These are phyloP conservation scores for Pollenia amentaria DNA, from an alignment of 2,888 invertebrate genomes.

Conservation along the genomic window DNA sequence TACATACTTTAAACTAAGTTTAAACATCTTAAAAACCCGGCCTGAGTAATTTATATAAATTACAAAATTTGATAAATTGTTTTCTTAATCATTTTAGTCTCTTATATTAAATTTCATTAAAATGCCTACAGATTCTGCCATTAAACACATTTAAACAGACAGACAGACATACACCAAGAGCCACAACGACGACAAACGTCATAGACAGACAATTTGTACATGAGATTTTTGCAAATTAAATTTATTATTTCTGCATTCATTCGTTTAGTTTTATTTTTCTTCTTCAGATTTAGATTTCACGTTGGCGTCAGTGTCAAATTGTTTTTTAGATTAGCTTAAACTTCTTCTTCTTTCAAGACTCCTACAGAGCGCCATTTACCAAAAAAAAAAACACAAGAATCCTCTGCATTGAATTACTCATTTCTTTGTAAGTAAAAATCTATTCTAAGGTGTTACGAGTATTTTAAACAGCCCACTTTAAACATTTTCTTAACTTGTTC, in stretches of 20 bases:
- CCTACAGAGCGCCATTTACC: constrained; percentile 54
- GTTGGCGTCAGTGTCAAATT: constrained; percentile 73
- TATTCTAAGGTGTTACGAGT: constrained; percentile 49
- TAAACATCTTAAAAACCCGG: too few relatives aligned
- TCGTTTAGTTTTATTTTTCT: constrained; percentile 1
- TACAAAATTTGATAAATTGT: constrained; percentile 40
- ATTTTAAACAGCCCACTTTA: constrained; percentile 53
- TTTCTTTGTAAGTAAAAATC: constrained; percentile 16
- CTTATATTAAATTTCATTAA: constrained; percentile 33
- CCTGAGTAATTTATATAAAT: constrained; percentile 8
- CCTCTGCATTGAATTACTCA: constrained; percentile 44
- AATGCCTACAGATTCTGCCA: constrained; percentile 39
- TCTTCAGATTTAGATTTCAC: constrained; percentile 19
- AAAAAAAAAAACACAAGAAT: not conserved
- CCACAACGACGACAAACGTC: constrained; percentile 16
- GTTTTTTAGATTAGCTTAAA: constrained; percentile 56
- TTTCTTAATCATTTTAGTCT: constrained; percentile 1
- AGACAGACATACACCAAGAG: constrained; percentile 5
- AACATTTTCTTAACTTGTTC: constrained; percentile 5
- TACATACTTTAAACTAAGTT: too few relatives aligned
- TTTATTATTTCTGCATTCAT: constrained; percentile 42
- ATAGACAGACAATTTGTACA: constrained; percentile 31
- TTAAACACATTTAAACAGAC: constrained; percentile 2
- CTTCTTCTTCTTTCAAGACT: constrained; percentile 9
- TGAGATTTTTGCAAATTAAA: constrained; percentile 34